Percentiles rank a stretch among this genome's conserved stretches.
phyloP scores from a whole-genome alignment of 2,797 vertebrate species.

The Falco cherrug region DNA sequence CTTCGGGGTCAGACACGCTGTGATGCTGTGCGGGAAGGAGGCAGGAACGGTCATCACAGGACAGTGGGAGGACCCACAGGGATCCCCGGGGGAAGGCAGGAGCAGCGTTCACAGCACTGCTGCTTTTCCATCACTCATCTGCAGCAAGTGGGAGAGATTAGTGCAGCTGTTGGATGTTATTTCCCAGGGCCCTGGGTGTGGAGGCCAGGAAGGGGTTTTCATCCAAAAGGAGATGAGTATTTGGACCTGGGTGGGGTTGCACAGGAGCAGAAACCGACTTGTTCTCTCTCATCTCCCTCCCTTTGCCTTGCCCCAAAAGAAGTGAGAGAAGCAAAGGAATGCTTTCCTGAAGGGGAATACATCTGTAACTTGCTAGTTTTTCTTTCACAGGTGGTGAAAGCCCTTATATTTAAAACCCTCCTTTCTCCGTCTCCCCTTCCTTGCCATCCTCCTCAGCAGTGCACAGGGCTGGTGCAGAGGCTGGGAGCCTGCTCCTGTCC shows the following conservation, averaged over 20 bases:
- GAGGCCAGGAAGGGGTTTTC: slow-evolving; percentile 54
- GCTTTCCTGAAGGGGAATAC: slow-evolving; percentile 15
- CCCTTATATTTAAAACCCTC: background rate
- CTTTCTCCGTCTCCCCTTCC: background rate
- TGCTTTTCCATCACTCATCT: slow-evolving; percentile 39
- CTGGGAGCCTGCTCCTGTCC: background rate
- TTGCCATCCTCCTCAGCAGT: background rate
- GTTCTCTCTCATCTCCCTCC: background rate
- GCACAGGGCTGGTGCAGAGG: background rate
- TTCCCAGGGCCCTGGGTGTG: slow-evolving; percentile 55
- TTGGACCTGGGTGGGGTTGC: slow-evolving; percentile 55
- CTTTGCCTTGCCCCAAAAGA: background rate
- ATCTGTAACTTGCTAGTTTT: background rate
- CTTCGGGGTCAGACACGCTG: background rate
- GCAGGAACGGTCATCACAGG: background rate
- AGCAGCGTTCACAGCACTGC: background rate
- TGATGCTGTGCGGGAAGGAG: background rate
- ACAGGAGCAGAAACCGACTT: slow-evolving; percentile 43
- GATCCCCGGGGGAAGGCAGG: background rate
- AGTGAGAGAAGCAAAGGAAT: slow-evolving; percentile 43
- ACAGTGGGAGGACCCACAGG: background rate
- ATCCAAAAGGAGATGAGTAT: slow-evolving; percentile 65
- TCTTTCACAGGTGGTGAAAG: background rate
- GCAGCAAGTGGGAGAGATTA: slow-evolving; percentile 74
- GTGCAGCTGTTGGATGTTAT: slow-evolving; percentile 76